These are phyloP conservation scores for Hipposideros larvatus DNA, from an alignment of 2,797 vertebrate genomes.

Conservation along the genomic window DNA sequence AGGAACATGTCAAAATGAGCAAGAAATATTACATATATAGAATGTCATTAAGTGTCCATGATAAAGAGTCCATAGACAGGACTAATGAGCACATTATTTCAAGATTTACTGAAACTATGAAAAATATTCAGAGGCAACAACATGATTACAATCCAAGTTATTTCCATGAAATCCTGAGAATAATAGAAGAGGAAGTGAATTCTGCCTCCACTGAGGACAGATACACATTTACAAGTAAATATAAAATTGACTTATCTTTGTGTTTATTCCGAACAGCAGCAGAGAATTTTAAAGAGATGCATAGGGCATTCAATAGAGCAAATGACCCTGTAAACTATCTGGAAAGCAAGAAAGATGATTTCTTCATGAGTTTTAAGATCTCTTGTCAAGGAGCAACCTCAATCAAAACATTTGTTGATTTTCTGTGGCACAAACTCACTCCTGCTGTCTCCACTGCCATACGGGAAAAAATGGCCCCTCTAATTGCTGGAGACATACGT, in stretches of 20 bases:
- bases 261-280: conserved; percentile 74
- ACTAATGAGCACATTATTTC: too few species aligned
- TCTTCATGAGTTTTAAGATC: conserved; percentile 85
- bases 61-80: too few species aligned
- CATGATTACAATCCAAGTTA: too few species aligned
- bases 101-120: too few species aligned
- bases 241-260: conserved; percentile 79
- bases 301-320: conserved; percentile 63
- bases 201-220: neutral
- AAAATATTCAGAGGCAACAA: too few species aligned
- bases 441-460: conserved; percentile 53
- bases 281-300: conserved; percentile 64
- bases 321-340: conserved; percentile 81
- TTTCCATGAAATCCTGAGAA: too few species aligned
- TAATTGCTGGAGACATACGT: conserved; percentile 78
- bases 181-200: too few species aligned
- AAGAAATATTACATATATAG: fast-evolving
- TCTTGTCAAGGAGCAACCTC: conserved; percentile 84
- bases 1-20: conserved; percentile 35
- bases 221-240: conserved; percentile 75
- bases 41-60: too few species aligned
- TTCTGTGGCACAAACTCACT: conserved; percentile 82
- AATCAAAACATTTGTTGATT: conserved; percentile 74
- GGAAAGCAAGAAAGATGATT: conserved; percentile 82
- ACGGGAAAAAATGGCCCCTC: conserved; percentile 67